Evolutionary conservation across 1,140 invertebrate species (phyloP), one percentile per base, ranked within the genome.

Genomic region (Drosophila ohnishii): DNA sequence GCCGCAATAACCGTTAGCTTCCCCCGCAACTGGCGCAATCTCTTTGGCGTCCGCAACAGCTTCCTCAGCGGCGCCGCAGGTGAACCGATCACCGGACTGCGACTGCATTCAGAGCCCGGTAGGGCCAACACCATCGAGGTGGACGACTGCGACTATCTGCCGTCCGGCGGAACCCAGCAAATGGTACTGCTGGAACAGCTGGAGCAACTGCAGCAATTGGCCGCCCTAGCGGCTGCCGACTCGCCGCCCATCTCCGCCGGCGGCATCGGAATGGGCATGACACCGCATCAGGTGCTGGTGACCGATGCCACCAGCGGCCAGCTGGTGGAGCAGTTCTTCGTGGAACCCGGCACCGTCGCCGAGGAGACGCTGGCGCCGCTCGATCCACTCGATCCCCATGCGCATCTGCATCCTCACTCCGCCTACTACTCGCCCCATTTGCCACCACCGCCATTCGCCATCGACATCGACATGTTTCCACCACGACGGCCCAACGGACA

Each of bases 51-150:
- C 11, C 74, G 62, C 25, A 78, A 71, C 34, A 80, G 85, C 44
- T 67, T 85, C 44, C 47, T 85, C 39, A 22, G 60, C 34, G 66
- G 70, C 35, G 22, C 58, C 34, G 72, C 59, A 30, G 80, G 65
- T 8, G 83, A 70, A 42, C 66, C 76, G 19, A 75, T 88, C 6
- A 88, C 80, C 9, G 84, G 84, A 39, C 63, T 83, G 5, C 85
- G 67, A 16, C 37, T 72, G 22, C 77, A 79, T 44, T 53, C 77
- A 59, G 90, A 91, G 57, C 81, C 78, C 28, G 66, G 66, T 37
- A 85, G 90, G 44, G 90, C 90, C 42, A 91, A 91, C 67, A 91
- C 90, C 55, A 91, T 91, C 48, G 90, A 91, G 65, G 90, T 91
- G 50, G 90, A 91, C 39, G 90, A 91, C 60, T 91, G 84, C 45